phyloP scores from a whole-genome alignment of 92 coral and sea anemone species.

The Paragorgia papillata region DNA sequence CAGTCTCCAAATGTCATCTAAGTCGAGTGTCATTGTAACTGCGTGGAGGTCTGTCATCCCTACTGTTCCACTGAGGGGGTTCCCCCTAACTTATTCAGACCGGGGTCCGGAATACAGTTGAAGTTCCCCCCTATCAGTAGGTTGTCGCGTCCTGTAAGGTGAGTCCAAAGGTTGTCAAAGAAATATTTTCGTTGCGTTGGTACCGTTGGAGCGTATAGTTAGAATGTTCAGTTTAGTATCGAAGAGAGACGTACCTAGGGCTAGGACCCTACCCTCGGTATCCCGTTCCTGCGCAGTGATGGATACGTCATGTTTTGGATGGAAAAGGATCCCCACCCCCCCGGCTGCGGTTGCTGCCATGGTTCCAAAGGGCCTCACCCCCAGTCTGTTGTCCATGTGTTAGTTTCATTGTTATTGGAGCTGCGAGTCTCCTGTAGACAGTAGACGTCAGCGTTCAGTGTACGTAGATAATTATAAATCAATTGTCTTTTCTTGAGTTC shows the following conservation, averaged over 20 bases:
- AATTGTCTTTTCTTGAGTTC: neutral
- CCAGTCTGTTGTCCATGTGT: neutral
- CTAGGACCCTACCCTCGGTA: neutral
- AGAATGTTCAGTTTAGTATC: neutral
- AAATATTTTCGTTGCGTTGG: slow-evolving; percentile 16
- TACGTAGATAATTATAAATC: neutral
- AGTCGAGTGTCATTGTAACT: neutral
- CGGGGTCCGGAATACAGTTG: slow-evolving; percentile 43
- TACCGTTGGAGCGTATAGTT: slow-evolving; percentile 41
- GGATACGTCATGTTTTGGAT: neutral
- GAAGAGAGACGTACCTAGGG: neutral
- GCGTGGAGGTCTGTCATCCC: slow-evolving; percentile 5
- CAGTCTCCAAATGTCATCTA: slow-evolving; percentile 10
- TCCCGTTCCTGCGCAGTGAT: neutral
- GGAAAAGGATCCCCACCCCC: neutral
- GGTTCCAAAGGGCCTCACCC: neutral
- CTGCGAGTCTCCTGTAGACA: neutral
- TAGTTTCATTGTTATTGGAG: neutral
- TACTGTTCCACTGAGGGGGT: neutral
- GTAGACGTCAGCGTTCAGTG: neutral
- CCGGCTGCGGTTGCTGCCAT: neutral
- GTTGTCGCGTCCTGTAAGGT: neutral
- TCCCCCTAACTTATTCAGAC: slow-evolving; percentile 43
- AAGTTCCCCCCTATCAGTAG: slow-evolving; percentile 40
- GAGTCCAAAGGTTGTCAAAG: slow-evolving; percentile 5